These are phyloP conservation scores for Trachymyrmex septentrionalis DNA, from an alignment of 1,140 invertebrate species.

Conservation along the genomic window DNA sequence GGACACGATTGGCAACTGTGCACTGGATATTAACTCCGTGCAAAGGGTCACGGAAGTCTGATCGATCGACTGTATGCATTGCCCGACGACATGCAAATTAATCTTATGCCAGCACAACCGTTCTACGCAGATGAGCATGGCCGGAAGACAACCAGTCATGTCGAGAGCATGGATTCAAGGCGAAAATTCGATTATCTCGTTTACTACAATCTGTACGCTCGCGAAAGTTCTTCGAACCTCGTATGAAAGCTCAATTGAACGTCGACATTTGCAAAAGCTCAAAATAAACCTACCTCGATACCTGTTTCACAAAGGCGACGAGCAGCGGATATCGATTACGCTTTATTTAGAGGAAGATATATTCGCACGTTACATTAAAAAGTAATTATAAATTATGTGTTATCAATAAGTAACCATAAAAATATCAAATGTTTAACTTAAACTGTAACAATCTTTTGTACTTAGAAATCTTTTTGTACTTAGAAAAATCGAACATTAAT, in stretches of 20 bases:
- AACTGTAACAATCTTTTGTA: not conserved
- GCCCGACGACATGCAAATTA: conserved; percentile 57
- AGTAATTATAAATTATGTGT: not conserved
- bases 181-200: conserved; percentile 55
- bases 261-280: conserved; percentile 56
- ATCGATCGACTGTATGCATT: conserved; percentile 56
- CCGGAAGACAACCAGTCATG: conserved; percentile 3
- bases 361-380: not conserved
- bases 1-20: conserved; percentile 82
- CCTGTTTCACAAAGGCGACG: conserved; percentile 58
- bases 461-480: not conserved
- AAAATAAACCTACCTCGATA: conserved; percentile 75
- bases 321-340: conserved; percentile 44
- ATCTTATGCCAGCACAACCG: conserved; percentile 37
- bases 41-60: conserved; percentile 82
- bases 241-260: conserved; percentile 55
- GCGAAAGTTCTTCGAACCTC: conserved; percentile 53
- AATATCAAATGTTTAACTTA: not conserved
- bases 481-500: not conserved
- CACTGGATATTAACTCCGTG: conserved; percentile 83
- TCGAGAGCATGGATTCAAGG: not conserved
- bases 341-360: conserved; percentile 16
- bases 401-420: not conserved
- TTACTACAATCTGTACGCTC: conserved; percentile 26
- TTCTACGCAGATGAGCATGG: conserved; percentile 14